A percentile compares a stretch with the other conserved stretches of the same genome.
phyloP scores from a whole-genome alignment of 2,888 invertebrate genomes.

The Epicampocera succincta region DNA sequence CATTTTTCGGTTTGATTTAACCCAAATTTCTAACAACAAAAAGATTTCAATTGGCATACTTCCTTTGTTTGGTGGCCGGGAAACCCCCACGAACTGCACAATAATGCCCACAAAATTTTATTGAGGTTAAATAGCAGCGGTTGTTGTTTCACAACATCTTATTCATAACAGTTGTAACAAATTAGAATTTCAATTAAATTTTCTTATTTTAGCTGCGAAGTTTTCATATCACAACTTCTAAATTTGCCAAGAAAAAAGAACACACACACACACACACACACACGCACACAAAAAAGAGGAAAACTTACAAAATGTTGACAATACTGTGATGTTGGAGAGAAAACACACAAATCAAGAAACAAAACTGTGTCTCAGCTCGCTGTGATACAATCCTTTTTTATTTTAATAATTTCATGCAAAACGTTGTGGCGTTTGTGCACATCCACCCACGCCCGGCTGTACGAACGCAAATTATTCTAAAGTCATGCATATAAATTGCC shows the following conservation, averaged over 20 bases:
- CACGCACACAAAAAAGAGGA: not conserved
- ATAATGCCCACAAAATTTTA: slow-evolving; percentile 39
- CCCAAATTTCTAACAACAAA: too few relatives aligned
- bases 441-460: slow-evolving; percentile 33
- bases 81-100: not conserved
- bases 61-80: slow-evolving; percentile 4
- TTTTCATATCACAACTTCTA: slow-evolving; percentile 20
- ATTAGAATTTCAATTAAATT: slow-evolving; percentile 63
- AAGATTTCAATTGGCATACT: slow-evolving; percentile 12
- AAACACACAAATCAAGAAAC: slow-evolving; percentile 50
- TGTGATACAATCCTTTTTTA: slow-evolving; percentile 15
- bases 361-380: slow-evolving; percentile 44
- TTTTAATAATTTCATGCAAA: slow-evolving; percentile 69
- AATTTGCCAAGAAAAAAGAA: slow-evolving; percentile 34
- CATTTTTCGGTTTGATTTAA: too few relatives aligned
- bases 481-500: slow-evolving; percentile 67
- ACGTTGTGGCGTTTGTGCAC: slow-evolving; percentile 65
- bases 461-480: slow-evolving; percentile 44
- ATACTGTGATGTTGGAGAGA: slow-evolving; percentile 40
- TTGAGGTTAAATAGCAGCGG: slow-evolving; percentile 69
- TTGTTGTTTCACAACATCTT: slow-evolving; percentile 41
- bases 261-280: not conserved
- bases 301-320: slow-evolving; percentile 56
- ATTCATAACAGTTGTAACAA: slow-evolving; percentile 60
- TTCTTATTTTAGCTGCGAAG: not conserved